These are phyloP conservation scores for Caenorhabditis wallacei DNA, from an alignment of 2,888 invertebrate species.

Conservation along the genomic window DNA sequence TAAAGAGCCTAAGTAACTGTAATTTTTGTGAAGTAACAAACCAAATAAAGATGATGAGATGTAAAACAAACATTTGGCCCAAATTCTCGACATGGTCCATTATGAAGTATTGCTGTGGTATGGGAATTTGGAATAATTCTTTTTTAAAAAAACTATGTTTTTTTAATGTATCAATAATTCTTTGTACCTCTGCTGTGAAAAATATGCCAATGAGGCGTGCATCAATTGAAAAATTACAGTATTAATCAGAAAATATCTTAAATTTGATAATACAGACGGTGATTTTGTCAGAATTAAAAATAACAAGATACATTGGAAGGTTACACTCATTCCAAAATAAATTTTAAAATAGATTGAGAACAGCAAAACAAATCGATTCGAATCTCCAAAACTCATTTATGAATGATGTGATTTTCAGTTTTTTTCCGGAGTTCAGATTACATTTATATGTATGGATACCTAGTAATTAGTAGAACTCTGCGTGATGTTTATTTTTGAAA, in stretches of 20 bases:
- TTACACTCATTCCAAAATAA: slow-evolving; percentile 5
- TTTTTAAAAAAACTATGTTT: slow-evolving; percentile 15
- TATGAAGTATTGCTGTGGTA: slow-evolving; percentile 28
- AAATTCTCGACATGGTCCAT: slow-evolving; percentile 29
- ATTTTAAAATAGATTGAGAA: slow-evolving; percentile 27
- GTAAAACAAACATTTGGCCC: slow-evolving; percentile 32
- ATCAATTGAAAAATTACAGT: slow-evolving; percentile 31
- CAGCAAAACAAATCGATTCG: slow-evolving; percentile 21
- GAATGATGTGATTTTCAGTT: no score
- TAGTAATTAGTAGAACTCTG: not conserved
- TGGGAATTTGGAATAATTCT: slow-evolving; percentile 26
- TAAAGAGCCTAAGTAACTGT: no score
- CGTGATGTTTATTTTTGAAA: slow-evolving; percentile 10
- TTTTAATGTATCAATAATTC: not conserved
- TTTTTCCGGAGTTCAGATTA: not conserved
- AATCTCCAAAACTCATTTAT: not conserved
- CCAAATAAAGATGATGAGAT: slow-evolving; percentile 44
- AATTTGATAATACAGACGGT: slow-evolving; percentile 13
- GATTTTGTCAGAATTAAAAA: slow-evolving; percentile 39
- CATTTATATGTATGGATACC: not conserved
- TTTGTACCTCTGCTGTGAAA: slow-evolving; percentile 31
- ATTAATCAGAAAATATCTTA: slow-evolving; percentile 41
- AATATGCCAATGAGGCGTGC: slow-evolving; percentile 18
- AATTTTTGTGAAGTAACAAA: no score
- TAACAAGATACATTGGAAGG: slow-evolving; percentile 11